Evolutionary conservation across 2,797 vertebrate genomes (phyloP), one percentile per base, ranked within the genome.

Genomic region (Crocodylus rhombifer): DNA sequence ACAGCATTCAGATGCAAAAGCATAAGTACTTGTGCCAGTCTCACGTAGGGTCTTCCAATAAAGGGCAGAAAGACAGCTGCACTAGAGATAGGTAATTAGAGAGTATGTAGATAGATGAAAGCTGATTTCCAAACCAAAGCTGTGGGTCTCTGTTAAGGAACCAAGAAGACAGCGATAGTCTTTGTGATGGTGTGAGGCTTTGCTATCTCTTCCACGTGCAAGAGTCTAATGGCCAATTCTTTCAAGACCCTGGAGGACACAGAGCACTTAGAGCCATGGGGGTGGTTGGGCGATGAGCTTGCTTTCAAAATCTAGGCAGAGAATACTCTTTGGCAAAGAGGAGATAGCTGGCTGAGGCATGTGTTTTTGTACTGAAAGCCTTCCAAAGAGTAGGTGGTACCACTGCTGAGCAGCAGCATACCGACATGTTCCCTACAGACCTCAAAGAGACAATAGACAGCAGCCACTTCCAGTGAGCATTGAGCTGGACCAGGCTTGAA

Each of bases 301-400:
- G 17, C 11, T 77, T 36, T 36, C 57, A 73, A 64, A 23, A 77
- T 67, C n/a, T 80, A 3, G 6, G 55, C 4, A 73, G 33, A 87
- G 73, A 69, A 6, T 57, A 77, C 26, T 87, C 60, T 78, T 83
- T 89, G 77, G 36, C 28, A 82, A 71, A 73, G 63, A 67, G 62
- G 28, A 26, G 84, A 84, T 86, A 86, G 6, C 17, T 76, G 7
- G 28, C 85, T 78, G 57, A 77, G 65, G 13, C 51, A 18, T 64
- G 10, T 79, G 60, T 79, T 91, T 93, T 73, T 90, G 26, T 82
- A 18, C 21, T 92, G 87, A 90, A 90, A 74, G 30, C 25, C 61
- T 91, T 77, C 58, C 77, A 73, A 9, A 69, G 17, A 69, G 65
- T 33, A 4, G 23, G 30, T 13, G 65, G 23, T 15, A 14, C 9